A percentile compares a stretch with the other conserved stretches of the same genome.
phyloP scores from a whole-genome alignment of 1,140 invertebrate species.

The Pomacea maculata region DNA sequence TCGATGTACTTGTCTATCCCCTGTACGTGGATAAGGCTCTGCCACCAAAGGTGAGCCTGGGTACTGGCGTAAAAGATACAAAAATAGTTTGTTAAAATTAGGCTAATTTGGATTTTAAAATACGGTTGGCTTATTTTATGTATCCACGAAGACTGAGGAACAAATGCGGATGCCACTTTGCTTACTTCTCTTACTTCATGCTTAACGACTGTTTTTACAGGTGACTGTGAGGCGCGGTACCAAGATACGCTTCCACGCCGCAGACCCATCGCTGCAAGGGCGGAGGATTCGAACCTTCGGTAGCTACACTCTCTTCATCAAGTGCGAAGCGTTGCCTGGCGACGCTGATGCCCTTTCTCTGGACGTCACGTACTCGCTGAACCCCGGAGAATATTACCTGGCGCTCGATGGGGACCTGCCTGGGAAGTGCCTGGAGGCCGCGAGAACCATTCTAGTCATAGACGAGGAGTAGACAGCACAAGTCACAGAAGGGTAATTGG shows the following conservation, averaged over 20 bases:
- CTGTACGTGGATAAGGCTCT: background rate
- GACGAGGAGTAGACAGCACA: background rate
- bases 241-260: conserved; percentile 8
- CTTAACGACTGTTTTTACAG: background rate
- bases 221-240: conserved; percentile 8
- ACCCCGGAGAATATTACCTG: conserved; percentile 13
- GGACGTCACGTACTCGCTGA: background rate
- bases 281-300: background rate
- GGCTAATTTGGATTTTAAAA: too few relatives aligned
- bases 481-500: too few relatives aligned
- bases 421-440: too few relatives aligned
- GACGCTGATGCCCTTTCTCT: conserved; percentile 1
- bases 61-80: too few relatives aligned
- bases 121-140: too few relatives aligned
- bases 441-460: too few relatives aligned
- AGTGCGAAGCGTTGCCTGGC: conserved; percentile 11
- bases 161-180: too few relatives aligned
- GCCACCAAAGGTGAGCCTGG: conserved; percentile 7
- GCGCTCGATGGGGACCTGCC: background rate
- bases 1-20: conserved; percentile 1
- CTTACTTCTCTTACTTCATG: too few relatives aligned
- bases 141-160: too few relatives aligned
- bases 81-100: too few relatives aligned
- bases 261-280: background rate
- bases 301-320: background rate